Base-by-base conservation (phyloP, 1,140 invertebrate species). In the Trichomalopsis sarcophagae region DNA sequence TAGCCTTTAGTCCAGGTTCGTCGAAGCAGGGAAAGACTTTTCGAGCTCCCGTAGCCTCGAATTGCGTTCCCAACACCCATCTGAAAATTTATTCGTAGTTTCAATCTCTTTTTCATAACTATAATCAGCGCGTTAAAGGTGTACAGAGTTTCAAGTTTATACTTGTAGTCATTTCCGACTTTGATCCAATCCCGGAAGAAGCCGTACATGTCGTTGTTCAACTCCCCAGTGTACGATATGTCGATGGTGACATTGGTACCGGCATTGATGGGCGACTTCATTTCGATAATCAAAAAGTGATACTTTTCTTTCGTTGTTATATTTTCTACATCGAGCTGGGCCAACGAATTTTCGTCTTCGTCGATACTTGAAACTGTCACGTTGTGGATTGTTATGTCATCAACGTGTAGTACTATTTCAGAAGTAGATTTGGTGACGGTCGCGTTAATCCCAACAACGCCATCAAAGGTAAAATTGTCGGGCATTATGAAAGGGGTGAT, bases 11-110 rank as follows among this genome's bases (percentile, higher is more conserved):
- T 0, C 96, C 95, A 0, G 98, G 98, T 91, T 99, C 98, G 91
- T 99, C 98, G 91, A 98, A 98, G 92, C 97, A 98, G 0, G 98
- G 98, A 91, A 99, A 99, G 0, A 97, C 97, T 86, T 95, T 94
- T 47, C 98, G 94, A 0, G 98, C 98, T 90, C 97, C 96, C 0
- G 97, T 98, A 2, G 98, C 95, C 92, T 99, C 97, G 91, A 99
- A 98, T 93, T 99, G 98, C 1, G 98, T 98, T 0, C 96, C 95
- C 3, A 96, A 96, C 85, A 97, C 94, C 96, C 96, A 97, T 92
- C 96, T 97, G 89, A 30, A 93, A 92, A 55, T 30, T 1, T 44
- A 44, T 30, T n/a, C 21, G 6, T 13, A 62, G 17, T 21, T 68
- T 33, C 14, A 66, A 79, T 30, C 14, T 79, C 40, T 55, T 78